A percentile compares a stretch with the other conserved stretches of the same genome.
phyloP scores from a whole-genome alignment of 2,888 invertebrate species.

The Acanthacorydalis orientalis region DNA sequence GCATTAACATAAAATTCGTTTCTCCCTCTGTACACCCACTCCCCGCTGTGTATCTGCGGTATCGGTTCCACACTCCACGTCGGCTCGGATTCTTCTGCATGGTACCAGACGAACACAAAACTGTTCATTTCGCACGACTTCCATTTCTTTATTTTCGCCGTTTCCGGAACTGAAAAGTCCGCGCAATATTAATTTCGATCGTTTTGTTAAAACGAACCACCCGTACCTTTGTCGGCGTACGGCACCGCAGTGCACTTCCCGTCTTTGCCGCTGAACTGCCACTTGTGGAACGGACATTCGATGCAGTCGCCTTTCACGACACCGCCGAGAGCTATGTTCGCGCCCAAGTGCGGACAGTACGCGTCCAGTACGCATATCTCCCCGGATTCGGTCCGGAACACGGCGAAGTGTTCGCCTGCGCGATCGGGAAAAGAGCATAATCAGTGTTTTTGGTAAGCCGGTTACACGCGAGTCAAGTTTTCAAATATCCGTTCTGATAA shows the following conservation, averaged over 20 bases:
- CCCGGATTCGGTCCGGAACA: constrained; percentile 45
- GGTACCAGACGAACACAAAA: constrained; percentile 69
- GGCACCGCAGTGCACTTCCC: constrained; percentile 65
- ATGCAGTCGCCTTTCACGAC: constrained; percentile 59
- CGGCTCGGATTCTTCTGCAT: constrained; percentile 52
- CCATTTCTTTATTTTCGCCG: constrained; percentile 55
- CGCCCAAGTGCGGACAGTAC: constrained; percentile 82
- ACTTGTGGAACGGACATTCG: constrained; percentile 80
- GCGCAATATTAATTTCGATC: not conserved
- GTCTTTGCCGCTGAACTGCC: constrained; percentile 60
- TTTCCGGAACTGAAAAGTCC: constrained; percentile 40
- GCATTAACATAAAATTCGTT: constrained; percentile 62
- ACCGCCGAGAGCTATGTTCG: constrained; percentile 69
- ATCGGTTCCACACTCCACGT: constrained; percentile 45
- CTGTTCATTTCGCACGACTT: constrained; percentile 49
- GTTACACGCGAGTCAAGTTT: too few species aligned
- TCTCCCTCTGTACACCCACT: constrained; percentile 53
- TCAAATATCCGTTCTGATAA: too few species aligned
- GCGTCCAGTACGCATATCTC: constrained; percentile 58
- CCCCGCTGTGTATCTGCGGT: constrained; percentile 31
- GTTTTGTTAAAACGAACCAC: not conserved
- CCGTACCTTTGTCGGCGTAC: constrained; percentile 35
- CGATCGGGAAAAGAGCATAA: constrained; percentile 3
- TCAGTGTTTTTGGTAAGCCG: too few species aligned
- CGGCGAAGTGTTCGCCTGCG: constrained; percentile 49